These are phyloP conservation scores for Laspeyria flexula DNA, from an alignment of 2,888 invertebrate genomes.

Conservation along the genomic window DNA sequence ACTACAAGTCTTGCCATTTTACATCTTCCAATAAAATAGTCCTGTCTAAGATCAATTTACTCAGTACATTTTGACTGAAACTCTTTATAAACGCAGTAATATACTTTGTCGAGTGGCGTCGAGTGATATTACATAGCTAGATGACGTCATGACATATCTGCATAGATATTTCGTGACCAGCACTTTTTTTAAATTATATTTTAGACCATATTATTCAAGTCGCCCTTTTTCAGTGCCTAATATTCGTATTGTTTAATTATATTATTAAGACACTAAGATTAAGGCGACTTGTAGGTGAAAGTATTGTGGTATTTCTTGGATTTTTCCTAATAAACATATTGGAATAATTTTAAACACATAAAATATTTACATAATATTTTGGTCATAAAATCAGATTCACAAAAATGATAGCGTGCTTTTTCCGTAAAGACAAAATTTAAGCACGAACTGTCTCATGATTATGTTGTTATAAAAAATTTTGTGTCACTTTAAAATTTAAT, in stretches of 20 bases:
- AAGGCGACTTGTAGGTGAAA: constrained; percentile 37
- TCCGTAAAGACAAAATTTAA: too few relatives aligned
- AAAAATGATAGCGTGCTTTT: too few relatives aligned
- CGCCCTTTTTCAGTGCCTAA: constrained; percentile 17
- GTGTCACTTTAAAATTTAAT: too few relatives aligned
- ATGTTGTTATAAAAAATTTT: too few relatives aligned
- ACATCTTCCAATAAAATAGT: too few relatives aligned
- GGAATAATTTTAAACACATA: too few relatives aligned
- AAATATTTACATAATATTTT: too few relatives aligned
- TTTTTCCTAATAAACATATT: background rate
- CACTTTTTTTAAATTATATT: constrained; percentile 32
- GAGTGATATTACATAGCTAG: constrained; percentile 50
- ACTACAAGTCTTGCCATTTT: too few relatives aligned
- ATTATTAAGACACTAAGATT: constrained; percentile 1
- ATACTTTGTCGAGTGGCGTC: constrained; percentile 53
- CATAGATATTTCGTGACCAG: constrained; percentile 27
- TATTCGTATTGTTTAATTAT: background rate
- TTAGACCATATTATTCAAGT: constrained; percentile 17
- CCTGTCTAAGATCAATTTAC: too few relatives aligned
- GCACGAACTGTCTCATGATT: too few relatives aligned
- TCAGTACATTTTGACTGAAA: constrained; percentile 43
- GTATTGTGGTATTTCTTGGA: constrained; percentile 16
- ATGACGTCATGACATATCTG: constrained; percentile 22
- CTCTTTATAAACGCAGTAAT: constrained; percentile 20
- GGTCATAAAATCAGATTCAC: too few relatives aligned